Base-by-base conservation (phyloP, 2,888 invertebrate genomes). In the Criorhina ranunculi region DNA sequence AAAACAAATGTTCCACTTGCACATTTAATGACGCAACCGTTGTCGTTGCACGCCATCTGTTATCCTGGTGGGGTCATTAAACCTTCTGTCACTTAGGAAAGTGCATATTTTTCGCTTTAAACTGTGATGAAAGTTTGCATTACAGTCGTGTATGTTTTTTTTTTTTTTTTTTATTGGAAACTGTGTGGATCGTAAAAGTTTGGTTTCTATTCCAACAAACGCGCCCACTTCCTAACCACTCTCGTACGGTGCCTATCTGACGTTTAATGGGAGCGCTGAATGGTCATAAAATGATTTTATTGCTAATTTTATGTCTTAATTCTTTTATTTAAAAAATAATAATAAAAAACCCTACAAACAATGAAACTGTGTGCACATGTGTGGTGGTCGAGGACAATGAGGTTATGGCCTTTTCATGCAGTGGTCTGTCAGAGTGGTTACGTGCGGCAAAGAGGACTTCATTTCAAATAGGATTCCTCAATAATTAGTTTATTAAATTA, bases 401-500 rank as follows among this genome's bases (percentile, higher is more conserved):
- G 44, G 55, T 69, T 69, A 69, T 57, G 57, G 57, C 15, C 19
- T 57, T 46, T 57, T 24, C 33, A 31, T 57, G 19, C 31, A 37
- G 24, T 29, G 17, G 59, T 7, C 3, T 46, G 35, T 33, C 24
- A 24, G 24, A 24, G 24, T 24, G 24, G 15, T 51, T 11, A 51
- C 51, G 49, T 64, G 78, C 33, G 59, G 69, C 57, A 44, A 5
- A 24, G 62, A 51, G 64, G 59, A 80, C 85, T 80, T 85, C 75
- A 85, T 85, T 80, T 80, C 55, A 35, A 80, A 80, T 80, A 80
- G 64, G 70, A 75, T 76, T 59, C 64, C 69, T 64, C 80, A 57
- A 85, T 80, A 85, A 85, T 80, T 76, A 76, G 85, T 75, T 85
- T 75, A 85, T 85, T 80, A 76, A 85, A 85, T 85, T 80, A 85